Evolutionary conservation across 2,797 vertebrate genomes (phyloP).

Genomic region (Novumbra hubbsi): DNA sequence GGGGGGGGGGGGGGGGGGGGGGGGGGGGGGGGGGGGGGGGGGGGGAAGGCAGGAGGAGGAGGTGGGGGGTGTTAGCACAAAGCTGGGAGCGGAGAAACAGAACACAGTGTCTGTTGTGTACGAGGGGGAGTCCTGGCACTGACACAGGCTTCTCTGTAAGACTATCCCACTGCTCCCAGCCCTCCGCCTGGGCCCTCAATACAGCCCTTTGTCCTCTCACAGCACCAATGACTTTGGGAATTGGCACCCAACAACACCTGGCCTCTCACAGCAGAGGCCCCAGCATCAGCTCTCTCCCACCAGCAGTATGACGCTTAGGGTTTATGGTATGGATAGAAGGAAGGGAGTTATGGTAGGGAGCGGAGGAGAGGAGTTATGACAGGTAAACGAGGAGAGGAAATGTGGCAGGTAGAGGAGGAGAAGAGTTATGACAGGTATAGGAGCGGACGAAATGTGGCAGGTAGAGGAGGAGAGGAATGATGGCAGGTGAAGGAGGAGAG

Average conservation of each 20-base stretch:
- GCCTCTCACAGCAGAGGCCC: conserved; percentile 46
- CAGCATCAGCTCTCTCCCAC: conserved; percentile 33
- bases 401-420: neutral
- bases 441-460: no score
- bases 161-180: conserved; percentile 75
- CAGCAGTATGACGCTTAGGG: conserved; percentile 12
- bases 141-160: conserved; percentile 76
- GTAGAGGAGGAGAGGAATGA: no score
- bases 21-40: neutral
- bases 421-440: no score
- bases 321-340: neutral
- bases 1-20: no score
- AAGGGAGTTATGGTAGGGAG: neutral
- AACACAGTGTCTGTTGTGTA: conserved; percentile 80
- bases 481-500: no score
- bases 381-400: conserved; percentile 12
- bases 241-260: conserved; percentile 75
- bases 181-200: conserved; percentile 55
- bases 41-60: conserved; percentile 21
- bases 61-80: conserved; percentile 65
- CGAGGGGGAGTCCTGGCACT: conserved; percentile 74
- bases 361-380: neutral
- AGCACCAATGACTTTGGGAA: conserved; percentile 74
- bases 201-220: conserved; percentile 68
- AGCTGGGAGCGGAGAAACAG: conserved; percentile 69